Base-by-base conservation (phyloP, 2,888 invertebrate genomes). In the Oscheius myriophilus region DNA sequence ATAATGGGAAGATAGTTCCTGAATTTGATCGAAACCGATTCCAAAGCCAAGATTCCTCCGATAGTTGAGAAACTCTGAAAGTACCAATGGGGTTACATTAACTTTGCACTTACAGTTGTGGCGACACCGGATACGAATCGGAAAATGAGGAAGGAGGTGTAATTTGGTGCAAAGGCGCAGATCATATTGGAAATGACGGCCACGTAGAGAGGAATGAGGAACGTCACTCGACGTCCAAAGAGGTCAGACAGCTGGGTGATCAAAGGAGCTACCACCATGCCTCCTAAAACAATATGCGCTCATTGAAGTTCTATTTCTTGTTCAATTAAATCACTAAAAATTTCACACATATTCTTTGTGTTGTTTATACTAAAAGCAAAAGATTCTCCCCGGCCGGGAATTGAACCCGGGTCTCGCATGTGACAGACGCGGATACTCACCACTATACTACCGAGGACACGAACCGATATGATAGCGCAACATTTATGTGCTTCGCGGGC, bases 61-160 rank as follows among this genome's bases (percentile, higher is more conserved):
- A 53, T 63, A 16, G 26, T 63, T n/a, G 53, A 63, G 21, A 67
- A 51, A 16, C 57, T 23, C 46, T 51, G 26, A 18, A 58, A 45
- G 14, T 7, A 39, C 3, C 43, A 45, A 45, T 45, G 23, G n/a
- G 6, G 1, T 18, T 33, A 12, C 26, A 2, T 18, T 41, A 21
- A 53, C n/a, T 23, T 41, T 12, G 7, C 33, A 57, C 63, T 67
- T 52, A 78, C 81, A 11, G 75, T 76, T 25, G 81, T 79, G 14
- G 82, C 80, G 18, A 84, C 68, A 39, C 85, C 85, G 2, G 85
- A 78, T 23, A 84, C 33, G 53, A 86, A 82, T 21, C 84, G 76
- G 55, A 79, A 79, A 21, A 81, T 25, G n/a, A 86, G 65, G 59
- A 85, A 85, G 1, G 73, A 57, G 1, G 46, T 52, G 66, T 77